These are phyloP conservation scores for Halisarca cf. caerulea DNA, from an alignment of 37 sponge, comb jelly and placozoan species.

Conservation along the genomic window DNA sequence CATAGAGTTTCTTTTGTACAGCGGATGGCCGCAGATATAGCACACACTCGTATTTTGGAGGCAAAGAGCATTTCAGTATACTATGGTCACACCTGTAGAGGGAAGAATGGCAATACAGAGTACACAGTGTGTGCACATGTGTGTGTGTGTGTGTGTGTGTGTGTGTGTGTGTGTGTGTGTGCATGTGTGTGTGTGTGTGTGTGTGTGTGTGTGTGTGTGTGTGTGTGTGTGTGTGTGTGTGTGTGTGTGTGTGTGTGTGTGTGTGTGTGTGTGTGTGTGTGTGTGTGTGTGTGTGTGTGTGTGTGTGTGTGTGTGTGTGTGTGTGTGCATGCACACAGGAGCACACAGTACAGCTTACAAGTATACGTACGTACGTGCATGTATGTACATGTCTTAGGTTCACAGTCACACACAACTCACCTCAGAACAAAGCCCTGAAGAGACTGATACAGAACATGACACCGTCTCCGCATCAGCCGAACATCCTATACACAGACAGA, in stretches of 20 bases:
- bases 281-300: conserved; percentile 1
- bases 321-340: background rate
- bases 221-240: background rate
- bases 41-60: conserved; percentile 87
- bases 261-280: conserved; percentile 2
- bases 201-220: conserved; percentile 1
- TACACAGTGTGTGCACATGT: no score
- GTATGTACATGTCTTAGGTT: no score
- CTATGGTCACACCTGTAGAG: conserved; percentile 79
- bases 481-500: conserved; percentile 60
- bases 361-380: no score
- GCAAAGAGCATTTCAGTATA: conserved; percentile 70
- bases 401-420: conserved; percentile 6
- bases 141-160: conserved; percentile 16
- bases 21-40: conserved; percentile 68
- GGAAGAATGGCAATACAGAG: background rate
- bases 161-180: conserved; percentile 6
- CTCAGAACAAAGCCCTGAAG: conserved; percentile 71
- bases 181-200: background rate
- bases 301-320: background rate
- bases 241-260: background rate
- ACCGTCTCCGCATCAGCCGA: conserved; percentile 58
- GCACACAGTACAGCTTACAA: no score
- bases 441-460: conserved; percentile 66
- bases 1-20: conserved; percentile 71